Evolutionary conservation across 2,888 invertebrate genomes (phyloP).

Genomic region (Leptogaster cylindrica): DNA sequence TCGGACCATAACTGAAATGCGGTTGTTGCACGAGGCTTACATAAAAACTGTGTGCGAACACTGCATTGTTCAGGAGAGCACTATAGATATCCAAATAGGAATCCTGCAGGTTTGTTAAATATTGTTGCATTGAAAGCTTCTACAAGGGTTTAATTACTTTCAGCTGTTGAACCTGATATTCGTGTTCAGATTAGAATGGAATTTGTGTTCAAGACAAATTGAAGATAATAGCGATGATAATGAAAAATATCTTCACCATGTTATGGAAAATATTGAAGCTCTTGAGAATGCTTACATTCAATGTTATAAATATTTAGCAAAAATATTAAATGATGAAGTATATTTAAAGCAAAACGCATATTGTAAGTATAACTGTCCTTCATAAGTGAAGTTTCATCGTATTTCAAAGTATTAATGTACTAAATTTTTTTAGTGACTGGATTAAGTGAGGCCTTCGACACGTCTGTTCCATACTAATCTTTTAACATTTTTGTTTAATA

Average conservation of each 20-base stretch:
- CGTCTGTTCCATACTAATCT: constrained; percentile 57
- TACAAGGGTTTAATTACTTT: constrained; percentile 15
- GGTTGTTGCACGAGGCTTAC: constrained; percentile 57
- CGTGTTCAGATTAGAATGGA: constrained; percentile 58
- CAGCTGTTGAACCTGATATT: constrained; percentile 57
- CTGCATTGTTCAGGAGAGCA: constrained; percentile 53
- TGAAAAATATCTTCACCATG: too few species aligned
- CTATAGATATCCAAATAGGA: constrained; percentile 47
- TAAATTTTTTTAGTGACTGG: constrained; percentile 54
- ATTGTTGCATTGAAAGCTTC: not conserved
- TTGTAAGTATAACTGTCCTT: constrained; percentile 52
- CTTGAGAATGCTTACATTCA: constrained; percentile 59
- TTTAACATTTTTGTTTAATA: too few species aligned
- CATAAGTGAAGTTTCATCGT: not conserved
- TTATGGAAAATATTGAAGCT: too few species aligned
- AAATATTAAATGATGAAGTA: constrained; percentile 55
- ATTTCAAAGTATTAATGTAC: not conserved
- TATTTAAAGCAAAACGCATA: constrained; percentile 53
- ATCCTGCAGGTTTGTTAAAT: constrained; percentile 53
- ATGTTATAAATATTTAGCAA: constrained; percentile 58
- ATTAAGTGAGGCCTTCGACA: constrained; percentile 55
- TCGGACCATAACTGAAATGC: constrained; percentile 55
- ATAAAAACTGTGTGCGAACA: constrained; percentile 55
- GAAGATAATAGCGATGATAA: constrained; percentile 41
- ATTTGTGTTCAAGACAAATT: constrained; percentile 51